Evolutionary conservation across 2,797 vertebrate species (phyloP).

Genomic region (Anas bernieri): DNA sequence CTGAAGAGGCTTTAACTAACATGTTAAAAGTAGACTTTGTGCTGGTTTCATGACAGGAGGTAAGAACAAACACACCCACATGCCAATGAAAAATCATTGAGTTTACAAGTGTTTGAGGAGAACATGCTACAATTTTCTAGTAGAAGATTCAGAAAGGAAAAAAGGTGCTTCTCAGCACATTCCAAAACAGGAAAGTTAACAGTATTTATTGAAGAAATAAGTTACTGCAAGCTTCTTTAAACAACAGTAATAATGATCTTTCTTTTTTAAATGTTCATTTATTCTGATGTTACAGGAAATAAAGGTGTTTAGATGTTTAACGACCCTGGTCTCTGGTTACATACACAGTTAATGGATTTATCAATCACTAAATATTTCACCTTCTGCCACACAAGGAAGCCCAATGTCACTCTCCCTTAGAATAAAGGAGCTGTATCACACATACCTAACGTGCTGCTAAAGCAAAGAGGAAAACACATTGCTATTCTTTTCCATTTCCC

Average conservation of each 20-base stretch:
- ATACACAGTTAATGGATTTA: not conserved
- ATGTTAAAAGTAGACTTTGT: constrained; percentile 1
- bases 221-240: not conserved
- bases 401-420: not conserved
- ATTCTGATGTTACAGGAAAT: not conserved
- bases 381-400: not conserved
- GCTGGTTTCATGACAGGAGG: not conserved
- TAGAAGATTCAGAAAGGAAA: not conserved
- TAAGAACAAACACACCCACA: not conserved
- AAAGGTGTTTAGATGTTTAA: not conserved
- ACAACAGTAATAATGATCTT: not conserved
- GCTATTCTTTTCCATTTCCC: not conserved
- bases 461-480: not conserved
- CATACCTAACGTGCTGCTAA: not conserved
- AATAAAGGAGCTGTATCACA: not conserved
- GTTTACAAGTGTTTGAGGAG: not conserved
- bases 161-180: not conserved
- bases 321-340: not conserved
- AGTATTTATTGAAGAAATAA: not conserved
- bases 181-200: not conserved
- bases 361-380: not conserved
- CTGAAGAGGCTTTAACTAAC: not conserved
- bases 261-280: not conserved
- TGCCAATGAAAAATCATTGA: not conserved
- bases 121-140: not conserved